A percentile compares a stretch with the other conserved stretches of the same genome.
Evolutionary conservation across 1,140 invertebrate genomes (phyloP).

Genomic region (Hirudo medicinalis): DNA sequence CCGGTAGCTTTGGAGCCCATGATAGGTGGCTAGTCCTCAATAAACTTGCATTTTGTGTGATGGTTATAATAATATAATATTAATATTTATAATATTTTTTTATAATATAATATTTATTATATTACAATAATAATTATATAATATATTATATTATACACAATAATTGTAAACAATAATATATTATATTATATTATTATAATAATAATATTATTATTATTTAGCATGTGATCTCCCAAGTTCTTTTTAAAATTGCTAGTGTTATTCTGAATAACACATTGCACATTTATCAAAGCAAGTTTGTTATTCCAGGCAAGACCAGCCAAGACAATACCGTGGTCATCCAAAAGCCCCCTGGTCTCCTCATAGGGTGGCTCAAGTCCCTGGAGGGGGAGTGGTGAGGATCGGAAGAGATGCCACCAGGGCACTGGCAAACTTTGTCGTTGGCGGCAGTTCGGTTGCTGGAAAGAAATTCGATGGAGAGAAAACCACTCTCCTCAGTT

Average conservation of each 20-base stretch:
- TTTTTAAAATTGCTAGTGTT: background rate
- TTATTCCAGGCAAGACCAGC: background rate
- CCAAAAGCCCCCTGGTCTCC: background rate
- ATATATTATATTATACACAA: too few relatives aligned
- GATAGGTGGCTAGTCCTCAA: background rate
- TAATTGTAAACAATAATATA: too few relatives aligned
- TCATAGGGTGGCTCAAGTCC: background rate
- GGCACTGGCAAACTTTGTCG: background rate
- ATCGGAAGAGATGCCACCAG: background rate
- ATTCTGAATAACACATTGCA: background rate
- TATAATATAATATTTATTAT: too few relatives aligned
- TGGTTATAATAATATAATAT: too few relatives aligned
- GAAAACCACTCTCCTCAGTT: constrained; percentile 86
- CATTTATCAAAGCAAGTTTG: background rate
- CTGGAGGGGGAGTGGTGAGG: too few relatives aligned
- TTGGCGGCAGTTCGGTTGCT: background rate
- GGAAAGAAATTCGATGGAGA: constrained; percentile 60
- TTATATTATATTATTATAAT: too few relatives aligned
- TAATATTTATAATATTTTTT: too few relatives aligned
- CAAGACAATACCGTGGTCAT: background rate
- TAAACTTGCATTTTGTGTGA: too few relatives aligned
- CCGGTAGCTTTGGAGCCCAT: background rate
- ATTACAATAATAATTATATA: too few relatives aligned
- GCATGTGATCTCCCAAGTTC: too few relatives aligned
- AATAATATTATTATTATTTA: too few relatives aligned